These are phyloP conservation scores for Zaprionus vittiger DNA, from an alignment of 1,140 invertebrate species.

Conservation along the genomic window DNA sequence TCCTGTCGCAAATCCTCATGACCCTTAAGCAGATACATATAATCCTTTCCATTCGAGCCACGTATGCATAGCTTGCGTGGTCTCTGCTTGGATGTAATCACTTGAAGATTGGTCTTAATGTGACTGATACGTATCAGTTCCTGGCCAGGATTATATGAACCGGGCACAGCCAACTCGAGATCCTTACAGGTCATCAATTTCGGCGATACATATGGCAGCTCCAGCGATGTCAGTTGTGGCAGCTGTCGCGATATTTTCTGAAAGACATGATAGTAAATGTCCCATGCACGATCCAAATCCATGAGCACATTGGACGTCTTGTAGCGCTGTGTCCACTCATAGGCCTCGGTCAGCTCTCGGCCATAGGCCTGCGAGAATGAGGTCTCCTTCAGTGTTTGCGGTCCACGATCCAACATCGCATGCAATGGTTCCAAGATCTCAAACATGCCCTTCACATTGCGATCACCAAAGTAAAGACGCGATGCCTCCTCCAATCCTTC, in stretches of 20 bases:
- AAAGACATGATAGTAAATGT: constrained; percentile 99
- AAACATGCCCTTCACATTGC: constrained; percentile 98
- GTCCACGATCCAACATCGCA: constrained; percentile 95
- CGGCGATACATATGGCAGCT: constrained; percentile 96
- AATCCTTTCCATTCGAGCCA: constrained; percentile 98
- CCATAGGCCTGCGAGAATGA: constrained; percentile 99
- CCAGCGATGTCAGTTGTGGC: constrained; percentile 94
- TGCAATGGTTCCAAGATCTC: constrained; percentile 97
- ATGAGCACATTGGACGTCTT: constrained; percentile 93
- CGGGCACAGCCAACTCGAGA: constrained; percentile 97
- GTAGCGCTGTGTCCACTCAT: constrained; percentile 96
- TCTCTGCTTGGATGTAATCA: constrained; percentile 99
- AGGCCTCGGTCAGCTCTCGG: constrained; percentile 95
- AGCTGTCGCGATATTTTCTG: constrained; percentile 97
- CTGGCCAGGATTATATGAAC: constrained; percentile 95
- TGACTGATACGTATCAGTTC: constrained; percentile 91
- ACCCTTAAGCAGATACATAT: constrained; percentile 99
- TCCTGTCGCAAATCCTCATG: constrained; percentile 99
- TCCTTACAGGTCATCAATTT: constrained; percentile 95
- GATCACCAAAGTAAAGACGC: constrained; percentile 97
- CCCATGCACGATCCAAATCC: constrained; percentile 99
- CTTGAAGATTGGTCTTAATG: constrained; percentile 92
- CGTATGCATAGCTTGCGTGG: constrained; percentile 97
- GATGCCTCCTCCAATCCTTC: constrained; percentile 99
- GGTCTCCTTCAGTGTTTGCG: constrained; percentile 98